These are phyloP conservation scores for Charadrius vociferus DNA, from an alignment of 2,113 vertebrate species.

Conservation along the genomic window DNA sequence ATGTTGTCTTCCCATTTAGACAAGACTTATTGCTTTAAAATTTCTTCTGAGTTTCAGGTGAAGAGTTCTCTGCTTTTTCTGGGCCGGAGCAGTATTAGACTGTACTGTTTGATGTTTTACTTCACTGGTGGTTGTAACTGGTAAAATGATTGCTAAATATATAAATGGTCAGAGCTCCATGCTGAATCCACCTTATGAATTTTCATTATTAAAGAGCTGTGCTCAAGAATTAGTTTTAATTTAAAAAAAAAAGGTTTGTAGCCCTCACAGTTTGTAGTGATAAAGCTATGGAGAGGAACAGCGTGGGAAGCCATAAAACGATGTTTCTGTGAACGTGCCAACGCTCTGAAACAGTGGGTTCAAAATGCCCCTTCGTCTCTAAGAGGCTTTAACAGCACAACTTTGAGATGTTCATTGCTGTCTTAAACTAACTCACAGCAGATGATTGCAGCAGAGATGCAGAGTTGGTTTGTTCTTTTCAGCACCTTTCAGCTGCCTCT, in stretches of 20 bases:
- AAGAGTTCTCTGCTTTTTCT: background rate
- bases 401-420: background rate
- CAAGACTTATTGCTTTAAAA: background rate
- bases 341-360: background rate
- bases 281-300: background rate
- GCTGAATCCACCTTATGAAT: background rate
- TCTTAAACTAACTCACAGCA: background rate
- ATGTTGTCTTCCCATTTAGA: background rate
- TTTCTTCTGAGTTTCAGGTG: background rate
- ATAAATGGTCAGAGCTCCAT: background rate
- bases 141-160: background rate
- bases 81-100: background rate
- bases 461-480: background rate
- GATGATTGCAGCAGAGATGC: background rate
- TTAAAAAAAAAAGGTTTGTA: background rate
- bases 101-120: fast-evolving
- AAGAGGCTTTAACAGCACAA: background rate
- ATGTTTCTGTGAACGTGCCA: background rate
- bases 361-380: background rate
- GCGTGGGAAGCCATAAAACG: background rate
- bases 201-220: background rate
- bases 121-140: background rate
- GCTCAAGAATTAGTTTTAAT: background rate
- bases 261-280: background rate
- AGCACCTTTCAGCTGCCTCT: background rate